A percentile compares a stretch with the other conserved stretches of the same genome.
phyloP scores from a whole-genome alignment of 2,888 invertebrate genomes.

The Cacoxenus indagator region DNA sequence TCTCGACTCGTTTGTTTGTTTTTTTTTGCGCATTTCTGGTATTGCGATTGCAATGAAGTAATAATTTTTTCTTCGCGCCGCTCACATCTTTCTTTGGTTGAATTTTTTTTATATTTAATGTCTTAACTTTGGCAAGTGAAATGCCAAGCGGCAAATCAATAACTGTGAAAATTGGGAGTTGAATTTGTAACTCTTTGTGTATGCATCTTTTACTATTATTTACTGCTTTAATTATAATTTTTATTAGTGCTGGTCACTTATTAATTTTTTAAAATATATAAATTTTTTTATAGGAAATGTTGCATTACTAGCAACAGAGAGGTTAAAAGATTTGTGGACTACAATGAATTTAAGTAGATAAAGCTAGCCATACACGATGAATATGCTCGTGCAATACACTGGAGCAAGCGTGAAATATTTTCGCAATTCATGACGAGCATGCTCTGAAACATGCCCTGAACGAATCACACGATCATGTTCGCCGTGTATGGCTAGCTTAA shows the following conservation, averaged over 20 bases:
- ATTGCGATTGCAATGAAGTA: constrained; percentile 60
- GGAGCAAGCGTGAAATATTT: no score
- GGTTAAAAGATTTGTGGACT: no score
- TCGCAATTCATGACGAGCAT: no score
- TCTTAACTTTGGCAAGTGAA: constrained; percentile 11
- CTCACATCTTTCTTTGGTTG: constrained; percentile 26
- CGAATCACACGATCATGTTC: no score
- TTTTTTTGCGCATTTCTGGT: constrained; percentile 50
- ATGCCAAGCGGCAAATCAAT: constrained; percentile 53
- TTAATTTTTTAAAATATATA: no score
- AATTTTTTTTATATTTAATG: not conserved
- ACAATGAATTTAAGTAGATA: no score
- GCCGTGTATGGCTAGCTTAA: no score
- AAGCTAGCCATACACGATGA: no score
- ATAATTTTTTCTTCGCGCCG: constrained; percentile 53
- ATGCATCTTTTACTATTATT: constrained; percentile 28
- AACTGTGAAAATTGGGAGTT: constrained; percentile 51
- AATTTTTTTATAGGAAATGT: no score
- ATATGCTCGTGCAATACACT: no score
- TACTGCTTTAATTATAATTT: constrained; percentile 29
- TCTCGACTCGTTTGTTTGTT: not conserved
- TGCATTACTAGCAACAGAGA: no score
- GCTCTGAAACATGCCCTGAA: no score
- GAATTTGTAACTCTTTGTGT: constrained; percentile 27
- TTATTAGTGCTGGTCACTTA: constrained; percentile 8